Evolutionary conservation across 2,888 invertebrate genomes (phyloP).

Genomic region (Drosophila cyrtoloma): DNA sequence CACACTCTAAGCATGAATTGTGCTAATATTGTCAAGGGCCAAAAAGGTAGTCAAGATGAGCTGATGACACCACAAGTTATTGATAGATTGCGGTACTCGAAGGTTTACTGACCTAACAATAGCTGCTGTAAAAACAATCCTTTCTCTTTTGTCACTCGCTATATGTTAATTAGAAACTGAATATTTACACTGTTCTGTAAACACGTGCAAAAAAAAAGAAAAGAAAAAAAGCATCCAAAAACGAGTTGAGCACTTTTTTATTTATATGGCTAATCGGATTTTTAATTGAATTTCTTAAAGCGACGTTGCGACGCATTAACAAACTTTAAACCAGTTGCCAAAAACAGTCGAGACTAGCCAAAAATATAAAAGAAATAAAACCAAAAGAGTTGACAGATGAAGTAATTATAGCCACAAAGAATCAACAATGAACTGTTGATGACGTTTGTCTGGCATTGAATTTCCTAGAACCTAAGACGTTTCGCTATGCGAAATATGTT

Average conservation of each 20-base stretch:
- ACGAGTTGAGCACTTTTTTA: conserved; percentile 18
- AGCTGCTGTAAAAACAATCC: conserved; percentile 21
- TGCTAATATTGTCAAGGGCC: conserved; percentile 34
- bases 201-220: conserved; percentile 11
- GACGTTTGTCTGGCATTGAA: conserved; percentile 66
- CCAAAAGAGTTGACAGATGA: conserved; percentile 64
- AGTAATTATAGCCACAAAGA: conserved; percentile 61
- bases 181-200: conserved; percentile 59
- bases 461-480: conserved; percentile 35
- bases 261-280: conserved; percentile 34
- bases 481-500: conserved; percentile 30
- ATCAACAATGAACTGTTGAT: conserved; percentile 59
- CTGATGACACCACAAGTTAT: conserved; percentile 27
- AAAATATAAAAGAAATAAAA: conserved; percentile 22
- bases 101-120: conserved; percentile 50
- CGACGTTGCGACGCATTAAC: conserved; percentile 8
- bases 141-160: conserved; percentile 28
- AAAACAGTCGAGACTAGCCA: conserved; percentile 26
- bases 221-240: conserved; percentile 12
- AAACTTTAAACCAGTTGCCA: conserved; percentile 50
- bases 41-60: not conserved
- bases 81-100: conserved; percentile 6
- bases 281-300: conserved; percentile 64
- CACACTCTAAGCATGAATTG: conserved; percentile 4
- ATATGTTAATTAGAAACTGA: conserved; percentile 58